A percentile compares a stretch with the other conserved stretches of the same genome.
Conservation (phyloP, 2,113 vertebrate species). For the Martes martes region DNA sequence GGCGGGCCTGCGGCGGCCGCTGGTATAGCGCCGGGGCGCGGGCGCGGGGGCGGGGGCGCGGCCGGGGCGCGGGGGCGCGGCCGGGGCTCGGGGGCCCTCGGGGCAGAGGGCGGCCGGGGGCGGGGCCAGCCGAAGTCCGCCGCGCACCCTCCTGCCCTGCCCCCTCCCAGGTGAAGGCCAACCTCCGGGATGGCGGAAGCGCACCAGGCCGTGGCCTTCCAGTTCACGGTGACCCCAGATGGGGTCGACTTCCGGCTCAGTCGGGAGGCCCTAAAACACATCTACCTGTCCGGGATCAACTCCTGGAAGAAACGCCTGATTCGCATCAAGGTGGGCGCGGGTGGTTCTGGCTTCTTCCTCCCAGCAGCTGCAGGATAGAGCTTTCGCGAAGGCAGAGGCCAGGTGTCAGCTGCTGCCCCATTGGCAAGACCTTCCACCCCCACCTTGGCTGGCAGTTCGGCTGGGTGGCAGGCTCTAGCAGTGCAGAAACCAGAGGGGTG, state of each 20-base stretch:
- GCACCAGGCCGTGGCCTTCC: constrained; percentile 97
- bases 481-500: neutral
- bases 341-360: neutral
- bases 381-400: neutral
- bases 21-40: neutral
- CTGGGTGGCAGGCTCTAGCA: neutral
- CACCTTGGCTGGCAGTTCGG: no score
- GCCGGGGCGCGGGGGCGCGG: neutral
- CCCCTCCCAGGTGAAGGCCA: constrained; percentile 6
- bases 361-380: neutral
- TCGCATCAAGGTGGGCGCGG: constrained; percentile 88
- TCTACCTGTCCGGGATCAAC: constrained; percentile 89
- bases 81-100: neutral
- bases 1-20: neutral
- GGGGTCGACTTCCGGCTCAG: constrained; percentile 92
- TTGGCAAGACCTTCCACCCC: neutral
- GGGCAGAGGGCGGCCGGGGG: neutral
- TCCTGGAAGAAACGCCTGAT: constrained; percentile 93
- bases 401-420: neutral
- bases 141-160: neutral
- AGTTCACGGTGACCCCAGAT: constrained; percentile 96
- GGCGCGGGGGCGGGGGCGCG: neutral
- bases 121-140: neutral
- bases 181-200: constrained; percentile 91
- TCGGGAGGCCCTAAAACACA: constrained; percentile 90